These are phyloP conservation scores for Eupleurogrammus muticus DNA, from an alignment of 2,797 vertebrate species.

Conservation along the genomic window DNA sequence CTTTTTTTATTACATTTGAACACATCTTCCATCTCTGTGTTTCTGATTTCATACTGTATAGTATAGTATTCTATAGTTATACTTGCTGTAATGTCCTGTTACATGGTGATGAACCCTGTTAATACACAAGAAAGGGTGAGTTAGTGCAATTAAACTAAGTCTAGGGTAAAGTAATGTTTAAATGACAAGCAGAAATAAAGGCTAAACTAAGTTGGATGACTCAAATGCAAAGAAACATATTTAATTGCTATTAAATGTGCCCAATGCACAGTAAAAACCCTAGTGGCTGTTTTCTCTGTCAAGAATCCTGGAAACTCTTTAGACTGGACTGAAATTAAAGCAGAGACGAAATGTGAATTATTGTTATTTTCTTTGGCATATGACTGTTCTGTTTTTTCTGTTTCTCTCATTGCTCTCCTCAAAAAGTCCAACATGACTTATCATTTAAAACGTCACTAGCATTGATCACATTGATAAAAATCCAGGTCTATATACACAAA, in stretches of 20 bases:
- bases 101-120: not conserved
- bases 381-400: not conserved
- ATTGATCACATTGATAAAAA: not conserved
- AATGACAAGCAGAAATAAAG: constrained; percentile 2
- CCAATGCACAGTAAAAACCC: no score
- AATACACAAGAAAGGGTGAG: not conserved
- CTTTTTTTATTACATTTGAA: not conserved
- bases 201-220: not conserved
- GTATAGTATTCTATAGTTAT: no score
- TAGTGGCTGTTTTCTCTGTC: no score
- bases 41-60: not conserved
- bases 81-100: not conserved
- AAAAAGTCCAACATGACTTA: no score
- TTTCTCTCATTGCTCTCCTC: not conserved
- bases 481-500: no score
- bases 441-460: not conserved
- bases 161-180: not conserved
- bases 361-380: no score
- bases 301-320: not conserved
- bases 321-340: not conserved
- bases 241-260: no score
- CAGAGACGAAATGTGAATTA: no score
- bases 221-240: not conserved
- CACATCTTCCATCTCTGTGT: not conserved
- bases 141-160: constrained; percentile 3